Evolutionary conservation across 2,888 invertebrate species (phyloP).

Genomic region (Gnatocerus cornutus): DNA sequence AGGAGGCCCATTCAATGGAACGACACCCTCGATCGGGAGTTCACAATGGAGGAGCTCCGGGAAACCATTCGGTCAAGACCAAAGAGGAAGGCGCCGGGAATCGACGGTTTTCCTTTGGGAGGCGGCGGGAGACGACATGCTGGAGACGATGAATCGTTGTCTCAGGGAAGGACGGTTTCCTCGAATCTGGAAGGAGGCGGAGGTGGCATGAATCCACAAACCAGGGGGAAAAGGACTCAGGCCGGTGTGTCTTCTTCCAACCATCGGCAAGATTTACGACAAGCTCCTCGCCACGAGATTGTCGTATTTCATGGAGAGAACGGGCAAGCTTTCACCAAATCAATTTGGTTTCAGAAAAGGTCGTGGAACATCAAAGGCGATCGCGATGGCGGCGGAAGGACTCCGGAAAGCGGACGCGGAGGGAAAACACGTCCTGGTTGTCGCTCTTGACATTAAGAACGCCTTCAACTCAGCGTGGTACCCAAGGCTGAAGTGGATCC

Average conservation of each 20-base stretch:
- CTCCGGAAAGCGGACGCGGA: too few species aligned
- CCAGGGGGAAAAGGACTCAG: slow-evolving; percentile 50
- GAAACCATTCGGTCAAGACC: neutral
- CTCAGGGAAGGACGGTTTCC: slow-evolving; percentile 51
- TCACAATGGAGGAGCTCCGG: slow-evolving; percentile 20
- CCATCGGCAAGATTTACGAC: slow-evolving; percentile 57
- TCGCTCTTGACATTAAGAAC: too few species aligned
- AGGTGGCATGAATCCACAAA: slow-evolving; percentile 54
- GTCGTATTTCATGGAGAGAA: too few species aligned
- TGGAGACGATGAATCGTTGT: slow-evolving; percentile 47
- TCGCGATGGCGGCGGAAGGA: slow-evolving; percentile 37
- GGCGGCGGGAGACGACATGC: slow-evolving; percentile 17
- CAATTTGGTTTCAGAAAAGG: slow-evolving; percentile 56
- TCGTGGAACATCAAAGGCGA: slow-evolving; percentile 55
- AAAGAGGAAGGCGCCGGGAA: slow-evolving; percentile 10
- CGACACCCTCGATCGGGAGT: neutral
- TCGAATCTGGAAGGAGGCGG: slow-evolving; percentile 50
- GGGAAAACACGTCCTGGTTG: too few species aligned
- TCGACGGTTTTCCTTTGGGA: slow-evolving; percentile 39
- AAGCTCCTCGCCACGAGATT: slow-evolving; percentile 48
- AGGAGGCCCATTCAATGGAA: neutral
- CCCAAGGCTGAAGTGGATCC: too few species aligned
- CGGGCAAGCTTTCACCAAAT: too few species aligned
- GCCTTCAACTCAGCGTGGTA: too few species aligned
- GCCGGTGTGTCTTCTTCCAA: slow-evolving; percentile 57